Conservation (phyloP, 2,888 invertebrate genomes). For the Endotricha flammealis region DNA sequence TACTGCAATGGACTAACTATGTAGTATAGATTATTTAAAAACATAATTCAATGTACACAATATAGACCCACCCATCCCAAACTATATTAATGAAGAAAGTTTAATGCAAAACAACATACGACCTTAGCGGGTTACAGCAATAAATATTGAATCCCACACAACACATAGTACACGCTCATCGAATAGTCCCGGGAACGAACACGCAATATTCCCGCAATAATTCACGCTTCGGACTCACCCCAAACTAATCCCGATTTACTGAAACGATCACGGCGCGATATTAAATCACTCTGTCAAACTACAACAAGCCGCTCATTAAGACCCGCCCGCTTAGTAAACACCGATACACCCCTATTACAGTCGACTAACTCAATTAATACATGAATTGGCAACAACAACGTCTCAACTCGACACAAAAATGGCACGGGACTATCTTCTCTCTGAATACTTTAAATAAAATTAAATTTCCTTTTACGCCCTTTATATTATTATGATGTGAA, state of each 20-base stretch:
- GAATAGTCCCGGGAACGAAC: constrained; percentile 28
- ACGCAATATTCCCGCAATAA: constrained; percentile 54
- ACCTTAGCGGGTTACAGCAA: constrained; percentile 5
- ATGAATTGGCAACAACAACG: constrained; percentile 21
- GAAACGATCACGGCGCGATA: constrained; percentile 63
- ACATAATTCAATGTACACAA: too few species aligned
- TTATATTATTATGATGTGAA: constrained; percentile 42
- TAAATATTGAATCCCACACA: constrained; percentile 8
- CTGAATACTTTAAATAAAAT: constrained; percentile 11
- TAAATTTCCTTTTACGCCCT: constrained; percentile 16
- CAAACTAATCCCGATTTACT: constrained; percentile 67
- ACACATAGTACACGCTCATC: constrained; percentile 8
- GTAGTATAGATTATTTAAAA: too few species aligned
- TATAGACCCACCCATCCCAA: neutral
- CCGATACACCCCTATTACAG: constrained; percentile 50
- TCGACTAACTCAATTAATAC: constrained; percentile 51
- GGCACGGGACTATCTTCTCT: constrained; percentile 10
- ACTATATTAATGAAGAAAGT: constrained; percentile 1
- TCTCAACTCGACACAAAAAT: constrained; percentile 15
- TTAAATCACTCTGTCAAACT: constrained; percentile 74
- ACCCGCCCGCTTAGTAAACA: constrained; percentile 48
- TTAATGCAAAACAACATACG: neutral
- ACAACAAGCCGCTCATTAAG: constrained; percentile 69
- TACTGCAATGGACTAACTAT: too few species aligned
- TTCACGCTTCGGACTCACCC: constrained; percentile 55